Conservation (phyloP, 2,113 vertebrate species). For the Paramisgurnus dabryanus region DNA sequence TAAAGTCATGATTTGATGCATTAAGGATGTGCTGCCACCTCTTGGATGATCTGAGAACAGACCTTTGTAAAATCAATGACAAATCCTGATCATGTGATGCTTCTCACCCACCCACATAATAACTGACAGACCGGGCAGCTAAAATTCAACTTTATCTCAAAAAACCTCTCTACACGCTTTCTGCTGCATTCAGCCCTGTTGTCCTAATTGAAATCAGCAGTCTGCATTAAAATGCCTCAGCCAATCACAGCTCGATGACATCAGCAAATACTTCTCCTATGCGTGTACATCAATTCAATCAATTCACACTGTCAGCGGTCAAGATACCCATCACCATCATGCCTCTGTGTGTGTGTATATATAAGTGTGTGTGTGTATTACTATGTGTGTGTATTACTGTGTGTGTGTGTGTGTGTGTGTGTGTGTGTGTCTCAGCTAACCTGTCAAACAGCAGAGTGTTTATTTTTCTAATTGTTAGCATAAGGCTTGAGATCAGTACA, state of each 20-base stretch:
- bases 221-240: slow-evolving; percentile 27
- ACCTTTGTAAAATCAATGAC: neutral
- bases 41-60: slow-evolving; percentile 35
- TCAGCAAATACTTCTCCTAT: slow-evolving; percentile 46
- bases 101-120: neutral
- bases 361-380: too few species aligned
- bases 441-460: slow-evolving; percentile 18
- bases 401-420: too few species aligned
- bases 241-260: slow-evolving; percentile 36
- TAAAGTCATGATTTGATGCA: neutral
- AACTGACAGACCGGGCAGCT: neutral
- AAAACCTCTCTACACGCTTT: too few species aligned
- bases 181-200: neutral
- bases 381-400: too few species aligned
- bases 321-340: neutral
- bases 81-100: neutral
- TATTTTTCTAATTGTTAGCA: slow-evolving; percentile 50
- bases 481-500: slow-evolving; percentile 24
- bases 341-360: neutral
- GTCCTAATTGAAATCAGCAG: slow-evolving; percentile 39
- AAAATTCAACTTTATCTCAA: neutral
- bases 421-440: too few species aligned
- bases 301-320: slow-evolving; percentile 28
- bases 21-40: slow-evolving; percentile 39
- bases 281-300: neutral